These are phyloP conservation scores for Syrrhaptes paradoxus DNA, from an alignment of 2,113 vertebrate species.

Conservation along the genomic window DNA sequence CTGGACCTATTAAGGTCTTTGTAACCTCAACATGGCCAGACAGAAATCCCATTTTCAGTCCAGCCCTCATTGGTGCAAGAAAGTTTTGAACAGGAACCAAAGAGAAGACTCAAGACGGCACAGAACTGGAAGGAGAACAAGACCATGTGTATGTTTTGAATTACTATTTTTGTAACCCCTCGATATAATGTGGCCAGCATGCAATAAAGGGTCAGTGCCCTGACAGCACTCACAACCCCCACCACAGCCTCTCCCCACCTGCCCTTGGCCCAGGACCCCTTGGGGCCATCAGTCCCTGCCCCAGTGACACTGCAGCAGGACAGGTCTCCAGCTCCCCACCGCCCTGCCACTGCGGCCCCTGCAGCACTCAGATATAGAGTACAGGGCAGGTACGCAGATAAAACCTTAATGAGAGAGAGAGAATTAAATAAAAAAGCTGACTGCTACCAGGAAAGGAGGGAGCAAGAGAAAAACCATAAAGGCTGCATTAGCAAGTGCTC, in stretches of 20 bases:
- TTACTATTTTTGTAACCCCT: background rate
- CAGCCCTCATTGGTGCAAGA: background rate
- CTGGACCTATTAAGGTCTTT: background rate
- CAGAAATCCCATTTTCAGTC: background rate
- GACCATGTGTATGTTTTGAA: background rate
- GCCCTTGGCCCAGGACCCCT: rapidly evolving
- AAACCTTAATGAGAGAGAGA: background rate
- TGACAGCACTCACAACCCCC: background rate
- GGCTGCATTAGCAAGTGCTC: background rate
- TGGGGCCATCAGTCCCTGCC: background rate
- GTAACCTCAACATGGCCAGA: background rate
- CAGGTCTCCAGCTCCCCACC: background rate
- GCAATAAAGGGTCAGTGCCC: background rate
- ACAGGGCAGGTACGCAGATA: background rate
- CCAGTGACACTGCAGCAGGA: rapidly evolving
- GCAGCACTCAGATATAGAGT: background rate
- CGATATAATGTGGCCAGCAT: rapidly evolving
- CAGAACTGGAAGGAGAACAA: background rate
- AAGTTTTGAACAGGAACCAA: background rate
- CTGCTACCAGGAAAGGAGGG: background rate
- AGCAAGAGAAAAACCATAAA: background rate
- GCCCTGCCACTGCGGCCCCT: rapidly evolving
- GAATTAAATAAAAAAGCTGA: background rate
- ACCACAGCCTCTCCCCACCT: background rate
- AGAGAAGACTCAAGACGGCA: background rate